Conservation (phyloP, 2,113 vertebrate species). For the Gymnarchus niloticus region DNA sequence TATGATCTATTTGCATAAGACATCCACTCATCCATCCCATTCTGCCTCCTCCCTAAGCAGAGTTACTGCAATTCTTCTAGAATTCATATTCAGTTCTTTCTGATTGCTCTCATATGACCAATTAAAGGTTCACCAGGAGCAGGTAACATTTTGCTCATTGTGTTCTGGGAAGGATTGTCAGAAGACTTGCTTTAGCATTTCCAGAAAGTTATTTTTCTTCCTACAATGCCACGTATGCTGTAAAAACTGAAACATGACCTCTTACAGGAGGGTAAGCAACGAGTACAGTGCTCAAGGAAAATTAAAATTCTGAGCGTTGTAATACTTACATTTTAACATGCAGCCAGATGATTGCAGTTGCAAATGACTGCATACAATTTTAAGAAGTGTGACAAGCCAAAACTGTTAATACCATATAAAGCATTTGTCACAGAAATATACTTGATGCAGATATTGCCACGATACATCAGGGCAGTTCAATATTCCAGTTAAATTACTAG, state of each 20-base stretch:
- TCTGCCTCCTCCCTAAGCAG: neutral
- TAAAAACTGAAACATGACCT: neutral
- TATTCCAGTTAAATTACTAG: neutral
- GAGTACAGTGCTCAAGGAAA: neutral
- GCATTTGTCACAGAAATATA: neutral
- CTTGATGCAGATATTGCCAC: neutral
- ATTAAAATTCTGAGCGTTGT: neutral
- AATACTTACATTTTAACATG: neutral
- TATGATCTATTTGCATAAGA: neutral
- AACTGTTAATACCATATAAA: neutral
- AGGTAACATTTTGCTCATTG: neutral
- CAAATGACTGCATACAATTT: slow-evolving; percentile 1
- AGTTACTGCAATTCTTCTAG: neutral
- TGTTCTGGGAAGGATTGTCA: neutral
- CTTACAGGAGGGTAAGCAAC: neutral
- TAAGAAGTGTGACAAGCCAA: neutral
- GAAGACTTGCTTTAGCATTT: neutral
- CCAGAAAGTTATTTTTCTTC: neutral
- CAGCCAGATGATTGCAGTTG: neutral
- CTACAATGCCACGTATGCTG: neutral
- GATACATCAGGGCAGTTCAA: neutral
- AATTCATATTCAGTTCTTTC: neutral
- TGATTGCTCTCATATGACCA: neutral
- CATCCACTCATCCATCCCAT: neutral
- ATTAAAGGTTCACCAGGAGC: neutral